These are phyloP conservation scores for Drosophila triauraria DNA, from an alignment of 1,140 invertebrate genomes.

Conservation along the genomic window DNA sequence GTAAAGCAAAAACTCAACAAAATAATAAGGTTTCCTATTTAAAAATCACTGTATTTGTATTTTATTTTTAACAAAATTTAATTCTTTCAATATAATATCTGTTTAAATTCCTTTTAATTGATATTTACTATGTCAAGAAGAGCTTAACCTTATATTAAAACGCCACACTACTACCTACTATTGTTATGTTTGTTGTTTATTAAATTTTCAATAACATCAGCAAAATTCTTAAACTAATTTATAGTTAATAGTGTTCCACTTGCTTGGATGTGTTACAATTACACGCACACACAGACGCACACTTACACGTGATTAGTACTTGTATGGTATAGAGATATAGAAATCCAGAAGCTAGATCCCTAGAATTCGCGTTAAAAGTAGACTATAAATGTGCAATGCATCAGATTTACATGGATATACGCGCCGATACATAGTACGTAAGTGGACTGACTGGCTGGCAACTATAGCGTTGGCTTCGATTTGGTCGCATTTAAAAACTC, in stretches of 20 bases:
- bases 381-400: constrained; percentile 62
- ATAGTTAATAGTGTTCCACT: constrained; percentile 76
- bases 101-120: background rate
- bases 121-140: too few relatives aligned
- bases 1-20: background rate
- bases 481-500: constrained; percentile 78
- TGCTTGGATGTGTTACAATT: constrained; percentile 53
- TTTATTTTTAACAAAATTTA: background rate
- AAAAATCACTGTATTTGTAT: background rate
- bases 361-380: constrained; percentile 71
- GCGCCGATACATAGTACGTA: constrained; percentile 47
- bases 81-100: background rate
- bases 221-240: constrained; percentile 76
- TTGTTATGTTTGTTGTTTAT: constrained; percentile 70
- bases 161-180: constrained; percentile 4
- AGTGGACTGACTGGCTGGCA: constrained; percentile 69
- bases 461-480: constrained; percentile 45
- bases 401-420: constrained; percentile 53
- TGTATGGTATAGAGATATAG: constrained; percentile 35
- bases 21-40: background rate
- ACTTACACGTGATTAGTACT: constrained; percentile 56
- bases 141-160: background rate
- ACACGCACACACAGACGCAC: constrained; percentile 61
- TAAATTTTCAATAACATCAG: constrained; percentile 82
- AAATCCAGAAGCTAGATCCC: constrained; percentile 16